Evolutionary conservation across 2,888 invertebrate species (phyloP).

Genomic region (Hyppa rectilinea): DNA sequence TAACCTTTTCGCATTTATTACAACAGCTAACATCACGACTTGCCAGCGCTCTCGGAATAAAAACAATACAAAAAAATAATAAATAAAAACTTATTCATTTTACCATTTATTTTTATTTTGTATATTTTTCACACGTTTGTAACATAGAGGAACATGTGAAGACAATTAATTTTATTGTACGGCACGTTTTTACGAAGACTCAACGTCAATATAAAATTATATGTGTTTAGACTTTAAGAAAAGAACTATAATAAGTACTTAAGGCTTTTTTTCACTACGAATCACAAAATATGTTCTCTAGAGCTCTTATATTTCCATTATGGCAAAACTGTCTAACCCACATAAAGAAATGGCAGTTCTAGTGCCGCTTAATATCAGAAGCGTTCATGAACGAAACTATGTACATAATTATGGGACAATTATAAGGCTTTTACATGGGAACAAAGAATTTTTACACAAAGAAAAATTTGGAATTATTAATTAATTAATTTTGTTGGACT

Average conservation of each 20-base stretch:
- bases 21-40: slow-evolving; percentile 45
- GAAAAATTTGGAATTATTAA: no score
- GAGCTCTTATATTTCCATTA: neutral
- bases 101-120: no score
- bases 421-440: no score
- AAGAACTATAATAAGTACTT: no score
- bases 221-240: neutral
- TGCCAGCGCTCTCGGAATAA: slow-evolving; percentile 20
- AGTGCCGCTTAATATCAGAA: no score
- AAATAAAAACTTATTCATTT: slow-evolving; percentile 41
- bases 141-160: slow-evolving; percentile 42
- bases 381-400: no score
- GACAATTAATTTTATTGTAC: slow-evolving; percentile 41
- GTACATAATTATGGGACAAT: no score
- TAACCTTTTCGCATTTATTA: slow-evolving; percentile 44
- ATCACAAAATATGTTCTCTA: neutral
- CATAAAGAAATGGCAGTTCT: no score
- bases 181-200: slow-evolving; percentile 42
- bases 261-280: neutral
- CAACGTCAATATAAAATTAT: slow-evolving; percentile 1
- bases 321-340: neutral
- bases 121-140: slow-evolving; percentile 33
- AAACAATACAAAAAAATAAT: slow-evolving; percentile 23
- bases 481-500: no score
- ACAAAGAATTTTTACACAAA: no score